Conservation (phyloP, 1,140 invertebrate genomes). For the Colletes latitarsis region DNA sequence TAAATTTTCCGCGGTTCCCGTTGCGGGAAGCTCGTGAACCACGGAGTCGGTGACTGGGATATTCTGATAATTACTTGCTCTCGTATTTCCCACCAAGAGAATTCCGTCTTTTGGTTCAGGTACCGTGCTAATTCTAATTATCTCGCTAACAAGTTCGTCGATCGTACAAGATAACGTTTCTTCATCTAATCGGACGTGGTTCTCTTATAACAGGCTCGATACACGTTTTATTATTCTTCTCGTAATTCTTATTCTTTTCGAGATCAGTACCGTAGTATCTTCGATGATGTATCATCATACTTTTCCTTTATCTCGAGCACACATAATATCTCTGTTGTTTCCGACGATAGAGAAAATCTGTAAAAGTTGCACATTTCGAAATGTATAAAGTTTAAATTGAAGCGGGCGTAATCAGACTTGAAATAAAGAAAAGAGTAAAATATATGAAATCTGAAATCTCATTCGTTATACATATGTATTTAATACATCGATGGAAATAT, state of each 20-base stretch:
- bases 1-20: constrained; percentile 32
- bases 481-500: no score
- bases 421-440: no score
- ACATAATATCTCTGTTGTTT: no score
- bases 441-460: no score
- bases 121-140: constrained; percentile 29
- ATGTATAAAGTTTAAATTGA: no score
- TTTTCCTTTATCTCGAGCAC: no score
- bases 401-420: no score
- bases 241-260: not conserved
- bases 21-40: not conserved
- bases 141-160: not conserved
- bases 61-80: constrained; percentile 12
- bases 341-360: no score
- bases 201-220: not conserved
- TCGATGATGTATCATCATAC: no score
- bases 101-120: not conserved
- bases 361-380: no score
- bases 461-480: no score
- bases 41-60: not conserved
- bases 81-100: not conserved
- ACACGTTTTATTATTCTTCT: not conserved
- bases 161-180: not conserved
- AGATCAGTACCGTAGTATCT: no score
- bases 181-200: not conserved